Conservation (phyloP, 2,888 invertebrate genomes). For the Fissipunctia ypsillon region DNA sequence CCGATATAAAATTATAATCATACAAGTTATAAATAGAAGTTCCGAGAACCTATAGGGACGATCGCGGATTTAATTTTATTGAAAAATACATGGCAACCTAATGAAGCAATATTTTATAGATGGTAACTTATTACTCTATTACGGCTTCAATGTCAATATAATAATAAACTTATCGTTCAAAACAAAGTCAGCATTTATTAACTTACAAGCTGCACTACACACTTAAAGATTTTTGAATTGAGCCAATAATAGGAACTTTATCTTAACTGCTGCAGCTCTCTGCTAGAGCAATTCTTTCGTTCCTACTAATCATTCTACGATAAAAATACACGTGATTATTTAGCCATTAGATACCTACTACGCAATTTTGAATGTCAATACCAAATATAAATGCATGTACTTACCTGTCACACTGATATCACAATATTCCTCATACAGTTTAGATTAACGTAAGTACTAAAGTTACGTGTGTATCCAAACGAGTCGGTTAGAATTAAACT, state of each 20-base stretch:
- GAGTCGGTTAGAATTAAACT: not conserved
- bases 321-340: not conserved
- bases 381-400: constrained; percentile 32
- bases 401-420: constrained; percentile 1
- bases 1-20: constrained; percentile 29
- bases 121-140: not conserved
- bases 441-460: constrained; percentile 1
- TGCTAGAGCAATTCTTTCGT: not conserved
- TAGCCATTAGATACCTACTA: not conserved
- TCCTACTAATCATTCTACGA: not conserved
- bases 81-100: not conserved
- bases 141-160: not conserved
- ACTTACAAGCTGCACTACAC: not conserved
- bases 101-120: not conserved
- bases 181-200: not conserved
- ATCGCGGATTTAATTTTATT: constrained; percentile 18
- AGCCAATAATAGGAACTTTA: not conserved
- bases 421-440: constrained; percentile 41
- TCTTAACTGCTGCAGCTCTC: not conserved
- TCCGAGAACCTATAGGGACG: constrained; percentile 23
- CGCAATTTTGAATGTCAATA: constrained; percentile 31
- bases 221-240: not conserved
- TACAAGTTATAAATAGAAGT: constrained; percentile 6
- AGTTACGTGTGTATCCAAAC: constrained; percentile 11
- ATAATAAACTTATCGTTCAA: not conserved